A percentile compares a stretch with the other conserved stretches of the same genome.
Evolutionary conservation across 2,888 invertebrate species (phyloP).

Genomic region (Priocnemis perturbator): DNA sequence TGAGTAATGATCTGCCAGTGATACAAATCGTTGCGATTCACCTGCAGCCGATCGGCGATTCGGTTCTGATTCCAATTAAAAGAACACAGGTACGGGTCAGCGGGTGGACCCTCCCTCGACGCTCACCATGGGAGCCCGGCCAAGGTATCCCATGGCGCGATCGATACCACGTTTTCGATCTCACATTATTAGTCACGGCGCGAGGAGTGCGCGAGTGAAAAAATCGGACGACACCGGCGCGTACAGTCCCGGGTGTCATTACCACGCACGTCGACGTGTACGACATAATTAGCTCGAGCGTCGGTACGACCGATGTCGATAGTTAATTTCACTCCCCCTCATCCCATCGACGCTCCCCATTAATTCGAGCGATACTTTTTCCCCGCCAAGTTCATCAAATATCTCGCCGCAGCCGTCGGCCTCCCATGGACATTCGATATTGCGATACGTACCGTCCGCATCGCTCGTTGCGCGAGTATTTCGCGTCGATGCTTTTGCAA

Average conservation of each 20-base stretch:
- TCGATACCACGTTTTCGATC: slow-evolving; percentile 58
- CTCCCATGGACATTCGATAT: no score
- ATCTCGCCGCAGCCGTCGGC: background rate
- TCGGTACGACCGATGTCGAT: slow-evolving; percentile 34
- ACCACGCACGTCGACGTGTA: slow-evolving; percentile 29
- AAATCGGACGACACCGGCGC: background rate
- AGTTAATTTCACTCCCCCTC: slow-evolving; percentile 39
- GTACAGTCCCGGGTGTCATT: no score
- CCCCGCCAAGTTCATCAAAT: slow-evolving; percentile 22
- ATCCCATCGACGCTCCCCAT: background rate
- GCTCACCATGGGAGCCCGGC: slow-evolving; percentile 50
- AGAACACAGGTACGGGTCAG: slow-evolving; percentile 70
- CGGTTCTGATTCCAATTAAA: slow-evolving; percentile 73
- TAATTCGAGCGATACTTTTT: slow-evolving; percentile 4
- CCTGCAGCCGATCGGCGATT: slow-evolving; percentile 70
- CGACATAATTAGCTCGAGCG: slow-evolving; percentile 49
- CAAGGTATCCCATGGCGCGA: slow-evolving; percentile 52
- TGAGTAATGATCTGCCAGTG: slow-evolving; percentile 72
- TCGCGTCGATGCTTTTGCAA: no score
- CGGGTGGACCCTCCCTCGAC: slow-evolving; percentile 58
- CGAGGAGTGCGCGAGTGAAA: slow-evolving; percentile 8
- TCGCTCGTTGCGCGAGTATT: no score
- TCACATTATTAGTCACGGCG: slow-evolving; percentile 57
- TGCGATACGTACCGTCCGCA: no score
- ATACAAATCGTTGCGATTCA: slow-evolving; percentile 73